These are phyloP conservation scores for Rhizomys pruinosus DNA, from an alignment of 2,113 vertebrate genomes.

Conservation along the genomic window DNA sequence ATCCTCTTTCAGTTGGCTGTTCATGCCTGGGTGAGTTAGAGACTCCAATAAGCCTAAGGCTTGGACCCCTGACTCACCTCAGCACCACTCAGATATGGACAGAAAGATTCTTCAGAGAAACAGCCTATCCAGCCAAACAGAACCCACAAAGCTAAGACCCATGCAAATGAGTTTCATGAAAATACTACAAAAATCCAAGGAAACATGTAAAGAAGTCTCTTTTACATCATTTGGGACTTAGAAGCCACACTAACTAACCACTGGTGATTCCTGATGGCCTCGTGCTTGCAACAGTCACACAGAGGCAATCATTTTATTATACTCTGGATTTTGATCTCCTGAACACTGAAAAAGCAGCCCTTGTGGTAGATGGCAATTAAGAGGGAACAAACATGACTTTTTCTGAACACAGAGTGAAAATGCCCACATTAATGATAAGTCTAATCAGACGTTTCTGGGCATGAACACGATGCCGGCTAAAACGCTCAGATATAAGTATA, in stretches of 20 bases:
- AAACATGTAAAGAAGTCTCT: neutral
- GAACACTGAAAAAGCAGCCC: neutral
- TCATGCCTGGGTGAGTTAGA: neutral
- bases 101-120: neutral
- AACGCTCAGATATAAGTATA: neutral
- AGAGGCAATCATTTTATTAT: neutral
- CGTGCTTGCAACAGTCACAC: neutral
- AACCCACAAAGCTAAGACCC: neutral
- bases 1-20: neutral
- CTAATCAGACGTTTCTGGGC: conserved; percentile 2
- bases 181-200: neutral
- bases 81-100: neutral
- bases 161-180: neutral
- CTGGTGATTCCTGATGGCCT: neutral
- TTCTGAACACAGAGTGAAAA: conserved; percentile 42
- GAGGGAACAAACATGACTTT: neutral
- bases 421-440: neutral
- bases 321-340: neutral
- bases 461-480: conserved; percentile 32
- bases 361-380: neutral
- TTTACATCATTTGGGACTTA: neutral
- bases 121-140: neutral
- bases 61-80: neutral
- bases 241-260: neutral
- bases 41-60: neutral